Evolutionary conservation across 2,888 invertebrate species (phyloP).

Genomic region (Drosophila kuntzei): DNA sequence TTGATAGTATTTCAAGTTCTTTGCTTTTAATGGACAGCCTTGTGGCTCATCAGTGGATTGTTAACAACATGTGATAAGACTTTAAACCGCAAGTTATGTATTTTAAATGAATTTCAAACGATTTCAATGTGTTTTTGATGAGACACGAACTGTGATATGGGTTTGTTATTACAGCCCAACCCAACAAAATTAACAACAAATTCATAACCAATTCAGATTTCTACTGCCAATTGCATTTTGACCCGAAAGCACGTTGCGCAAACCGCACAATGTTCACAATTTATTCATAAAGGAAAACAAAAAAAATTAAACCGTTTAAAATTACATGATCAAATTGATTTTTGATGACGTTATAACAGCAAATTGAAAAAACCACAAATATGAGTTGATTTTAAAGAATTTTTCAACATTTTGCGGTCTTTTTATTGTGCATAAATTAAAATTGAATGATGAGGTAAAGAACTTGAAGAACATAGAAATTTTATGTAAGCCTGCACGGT

Average conservation of each 20-base stretch:
- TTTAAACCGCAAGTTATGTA: constrained; percentile 58
- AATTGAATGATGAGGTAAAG: not conserved
- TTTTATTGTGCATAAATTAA: constrained; percentile 55
- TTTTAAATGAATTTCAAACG: constrained; percentile 75
- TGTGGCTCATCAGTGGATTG: constrained; percentile 33
- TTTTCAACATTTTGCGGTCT: constrained; percentile 34
- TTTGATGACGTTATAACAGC: constrained; percentile 66
- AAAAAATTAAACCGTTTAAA: constrained; percentile 48
- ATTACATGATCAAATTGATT: constrained; percentile 66
- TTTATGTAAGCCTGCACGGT: constrained; percentile 14
- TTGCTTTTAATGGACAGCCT: constrained; percentile 37
- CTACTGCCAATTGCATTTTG: constrained; percentile 60
- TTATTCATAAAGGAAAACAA: constrained; percentile 2
- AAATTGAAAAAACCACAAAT: constrained; percentile 24
- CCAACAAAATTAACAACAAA: constrained; percentile 9
- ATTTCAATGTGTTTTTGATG: constrained; percentile 74
- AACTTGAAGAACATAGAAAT: not conserved
- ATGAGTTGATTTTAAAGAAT: constrained; percentile 20
- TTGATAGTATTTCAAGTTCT: constrained; percentile 28
- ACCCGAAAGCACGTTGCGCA: constrained; percentile 68
- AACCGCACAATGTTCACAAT: constrained; percentile 46
- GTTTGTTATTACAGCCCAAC: constrained; percentile 59
- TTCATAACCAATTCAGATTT: constrained; percentile 7
- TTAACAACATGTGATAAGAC: constrained; percentile 58
- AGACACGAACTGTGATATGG: constrained; percentile 55